phyloP scores from a whole-genome alignment of 2,797 vertebrate species.

The Furcifer pardalis region DNA sequence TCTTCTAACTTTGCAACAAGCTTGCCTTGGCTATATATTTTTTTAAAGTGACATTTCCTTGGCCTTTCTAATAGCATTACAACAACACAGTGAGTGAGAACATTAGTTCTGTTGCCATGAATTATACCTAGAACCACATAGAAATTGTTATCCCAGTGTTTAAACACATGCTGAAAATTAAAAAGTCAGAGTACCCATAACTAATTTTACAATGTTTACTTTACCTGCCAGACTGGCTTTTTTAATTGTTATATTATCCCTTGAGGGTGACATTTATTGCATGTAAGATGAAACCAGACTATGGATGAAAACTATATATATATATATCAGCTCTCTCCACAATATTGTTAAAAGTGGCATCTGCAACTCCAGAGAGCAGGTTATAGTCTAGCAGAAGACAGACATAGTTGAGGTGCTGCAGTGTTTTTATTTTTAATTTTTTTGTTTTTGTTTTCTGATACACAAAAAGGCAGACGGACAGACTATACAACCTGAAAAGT shows the following conservation, averaged over 20 bases:
- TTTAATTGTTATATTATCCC: not conserved
- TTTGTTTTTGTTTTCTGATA: too few species aligned
- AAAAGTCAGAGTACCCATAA: not conserved
- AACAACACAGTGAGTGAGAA: not conserved
- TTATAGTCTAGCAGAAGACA: not conserved
- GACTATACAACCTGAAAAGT: rapidly evolving
- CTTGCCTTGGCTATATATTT: not conserved
- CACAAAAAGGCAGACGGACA: too few species aligned
- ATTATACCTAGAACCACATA: not conserved
- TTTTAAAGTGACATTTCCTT: not conserved
- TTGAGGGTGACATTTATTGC: not conserved
- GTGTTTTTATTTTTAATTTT: too few species aligned
- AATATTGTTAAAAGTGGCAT: not conserved
- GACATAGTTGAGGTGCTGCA: too few species aligned
- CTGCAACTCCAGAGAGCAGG: rapidly evolving
- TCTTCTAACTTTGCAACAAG: not conserved
- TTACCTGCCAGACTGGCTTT: not conserved
- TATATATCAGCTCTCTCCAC: not conserved
- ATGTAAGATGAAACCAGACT: not conserved
- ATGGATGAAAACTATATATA: not conserved
- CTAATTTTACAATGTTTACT: not conserved
- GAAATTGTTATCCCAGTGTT: conserved; percentile 10
- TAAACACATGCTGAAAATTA: not conserved
- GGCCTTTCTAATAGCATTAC: not conserved
- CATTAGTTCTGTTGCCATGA: not conserved